Evolutionary conservation across 2,888 invertebrate genomes (phyloP).

Genomic region (Linnaemya tessellans): DNA sequence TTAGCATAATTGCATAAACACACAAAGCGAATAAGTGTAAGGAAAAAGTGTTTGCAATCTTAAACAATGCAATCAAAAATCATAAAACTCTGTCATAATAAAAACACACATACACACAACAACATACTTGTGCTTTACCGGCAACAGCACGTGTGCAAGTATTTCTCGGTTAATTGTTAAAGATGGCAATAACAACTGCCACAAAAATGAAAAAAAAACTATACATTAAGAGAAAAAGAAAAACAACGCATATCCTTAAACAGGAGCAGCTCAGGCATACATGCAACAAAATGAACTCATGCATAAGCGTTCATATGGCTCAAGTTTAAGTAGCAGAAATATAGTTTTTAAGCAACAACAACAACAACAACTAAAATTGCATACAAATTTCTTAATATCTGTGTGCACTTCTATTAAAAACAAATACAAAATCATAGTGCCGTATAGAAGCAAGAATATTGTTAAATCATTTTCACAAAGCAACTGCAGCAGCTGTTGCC

Average conservation of each 20-base stretch:
- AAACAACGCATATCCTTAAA: slow-evolving; percentile 28
- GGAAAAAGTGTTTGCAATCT: slow-evolving; percentile 6
- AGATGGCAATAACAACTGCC: slow-evolving; percentile 34
- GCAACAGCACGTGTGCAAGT: slow-evolving; percentile 7
- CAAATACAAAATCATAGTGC: slow-evolving; percentile 50
- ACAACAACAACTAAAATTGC: too few species aligned
- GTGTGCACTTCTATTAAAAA: slow-evolving; percentile 16
- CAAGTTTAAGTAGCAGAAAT: slow-evolving; percentile 59
- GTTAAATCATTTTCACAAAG: slow-evolving; percentile 4
- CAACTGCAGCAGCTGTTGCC: slow-evolving; percentile 44
- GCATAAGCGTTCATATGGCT: slow-evolving; percentile 67
- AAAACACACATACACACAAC: not conserved
- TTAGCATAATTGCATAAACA: slow-evolving; percentile 53
- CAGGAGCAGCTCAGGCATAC: slow-evolving; percentile 35
- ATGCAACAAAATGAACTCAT: slow-evolving; percentile 49
- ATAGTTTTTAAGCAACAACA: slow-evolving; percentile 1
- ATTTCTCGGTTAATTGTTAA: slow-evolving; percentile 49
- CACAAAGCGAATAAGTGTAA: not conserved
- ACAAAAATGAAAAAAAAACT: slow-evolving; percentile 14
- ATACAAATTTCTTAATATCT: not conserved
- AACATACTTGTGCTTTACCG: not conserved
- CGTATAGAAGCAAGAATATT: slow-evolving; percentile 6
- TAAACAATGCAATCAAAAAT: slow-evolving; percentile 35
- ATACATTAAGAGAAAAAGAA: not conserved
- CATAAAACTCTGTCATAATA: not conserved